Percentiles rank a stretch among this genome's conserved stretches.
Evolutionary conservation across 2,113 vertebrate species (phyloP).

Genomic region (Chloroceryle aenea): DNA sequence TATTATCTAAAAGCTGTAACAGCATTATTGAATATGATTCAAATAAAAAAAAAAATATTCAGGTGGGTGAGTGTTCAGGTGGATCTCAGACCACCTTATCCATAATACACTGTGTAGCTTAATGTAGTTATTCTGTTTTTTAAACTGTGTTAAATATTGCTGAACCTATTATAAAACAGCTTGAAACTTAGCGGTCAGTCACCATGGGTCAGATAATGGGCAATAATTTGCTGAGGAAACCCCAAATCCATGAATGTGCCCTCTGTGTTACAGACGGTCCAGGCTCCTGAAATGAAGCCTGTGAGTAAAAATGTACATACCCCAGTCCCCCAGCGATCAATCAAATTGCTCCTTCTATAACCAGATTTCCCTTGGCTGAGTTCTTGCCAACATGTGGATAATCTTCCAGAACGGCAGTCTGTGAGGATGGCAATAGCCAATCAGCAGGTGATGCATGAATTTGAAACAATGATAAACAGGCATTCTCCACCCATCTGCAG

Average conservation of each 20-base stretch:
- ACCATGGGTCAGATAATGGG: fast-evolving
- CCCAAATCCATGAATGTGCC: fast-evolving
- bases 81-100: neutral
- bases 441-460: fast-evolving
- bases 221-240: neutral
- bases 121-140: neutral
- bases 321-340: fast-evolving
- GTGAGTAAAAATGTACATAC: neutral
- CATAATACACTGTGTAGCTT: neutral
- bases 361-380: fast-evolving
- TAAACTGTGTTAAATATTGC: neutral
- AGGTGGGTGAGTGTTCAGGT: neutral
- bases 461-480: neutral
- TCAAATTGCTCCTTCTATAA: fast-evolving
- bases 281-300: neutral
- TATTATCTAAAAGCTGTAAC: neutral
- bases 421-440: neutral
- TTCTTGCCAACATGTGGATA: fast-evolving
- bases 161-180: neutral
- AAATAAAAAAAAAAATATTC: neutral
- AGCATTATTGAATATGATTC: neutral
- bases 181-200: fast-evolving
- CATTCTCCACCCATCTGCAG: fast-evolving
- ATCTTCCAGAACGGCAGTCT: neutral
- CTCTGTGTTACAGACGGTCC: fast-evolving